Evolutionary conservation across 64 coral and sea anemone genomes (phyloP).

Genomic region (Porites lutea): DNA sequence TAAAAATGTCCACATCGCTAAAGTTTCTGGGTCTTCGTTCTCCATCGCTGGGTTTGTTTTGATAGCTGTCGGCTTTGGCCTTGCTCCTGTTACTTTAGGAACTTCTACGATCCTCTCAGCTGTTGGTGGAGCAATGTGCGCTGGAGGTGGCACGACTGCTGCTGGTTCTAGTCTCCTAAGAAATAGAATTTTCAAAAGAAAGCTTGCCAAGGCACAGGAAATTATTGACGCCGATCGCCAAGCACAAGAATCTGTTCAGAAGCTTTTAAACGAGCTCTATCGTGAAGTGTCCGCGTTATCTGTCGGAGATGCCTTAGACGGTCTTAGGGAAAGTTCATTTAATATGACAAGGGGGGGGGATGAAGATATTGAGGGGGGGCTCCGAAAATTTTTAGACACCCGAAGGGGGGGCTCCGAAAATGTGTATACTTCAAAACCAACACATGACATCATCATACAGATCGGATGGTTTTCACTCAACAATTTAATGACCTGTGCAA

Average conservation of each 20-base stretch:
- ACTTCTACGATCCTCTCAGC: conserved; percentile 45
- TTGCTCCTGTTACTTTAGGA: conserved; percentile 59
- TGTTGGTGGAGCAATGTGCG: conserved; percentile 26
- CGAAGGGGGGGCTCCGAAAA: too few species aligned
- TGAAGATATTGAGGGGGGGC: too few species aligned
- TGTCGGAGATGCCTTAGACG: too few species aligned
- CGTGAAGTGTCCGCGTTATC: too few species aligned
- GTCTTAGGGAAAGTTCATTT: too few species aligned
- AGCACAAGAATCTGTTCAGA: neutral
- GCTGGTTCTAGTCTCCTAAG: neutral
- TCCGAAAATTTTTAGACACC: too few species aligned
- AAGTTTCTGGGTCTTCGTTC: neutral
- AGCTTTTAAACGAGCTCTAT: neutral
- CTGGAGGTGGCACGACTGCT: conserved; percentile 31
- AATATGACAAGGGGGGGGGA: too few species aligned
- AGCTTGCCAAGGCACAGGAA: neutral
- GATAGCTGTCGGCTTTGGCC: conserved; percentile 14
- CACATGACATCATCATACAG: too few species aligned
- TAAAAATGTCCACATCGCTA: neutral
- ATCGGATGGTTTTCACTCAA: too few species aligned
- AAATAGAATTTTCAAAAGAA: neutral
- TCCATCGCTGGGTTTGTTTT: conserved; percentile 13
- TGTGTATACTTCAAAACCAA: too few species aligned
- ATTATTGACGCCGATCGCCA: conserved; percentile 16
- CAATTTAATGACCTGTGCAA: too few species aligned